phyloP scores from a whole-genome alignment of 30 jellyfish, hydroid and myxozoan species.

The Catostylus mosaicus region DNA sequence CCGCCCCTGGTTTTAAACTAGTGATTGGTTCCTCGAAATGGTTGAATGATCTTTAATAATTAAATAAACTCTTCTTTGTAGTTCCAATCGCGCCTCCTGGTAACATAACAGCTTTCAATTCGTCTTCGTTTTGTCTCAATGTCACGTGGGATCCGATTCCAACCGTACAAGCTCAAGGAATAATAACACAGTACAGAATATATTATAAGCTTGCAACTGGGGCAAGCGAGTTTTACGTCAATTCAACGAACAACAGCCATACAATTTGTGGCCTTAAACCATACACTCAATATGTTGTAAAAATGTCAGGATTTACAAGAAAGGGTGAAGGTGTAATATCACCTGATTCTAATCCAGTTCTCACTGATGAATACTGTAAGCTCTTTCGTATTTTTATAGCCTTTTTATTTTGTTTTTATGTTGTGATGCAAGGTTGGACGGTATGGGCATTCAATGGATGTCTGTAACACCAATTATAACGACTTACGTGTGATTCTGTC shows the following conservation, averaged over 20 bases:
- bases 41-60: too few relatives aligned
- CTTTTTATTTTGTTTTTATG: too few relatives aligned
- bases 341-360: background rate
- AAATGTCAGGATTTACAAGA: slow-evolving; percentile 45
- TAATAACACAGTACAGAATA: slow-evolving; percentile 32
- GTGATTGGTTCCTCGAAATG: too few relatives aligned
- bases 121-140: slow-evolving; percentile 25
- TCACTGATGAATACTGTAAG: slow-evolving; percentile 58
- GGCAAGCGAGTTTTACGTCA: background rate
- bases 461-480: too few relatives aligned
- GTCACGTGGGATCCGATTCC: slow-evolving; percentile 57
- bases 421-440: too few relatives aligned
- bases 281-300: slow-evolving; percentile 16
- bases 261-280: slow-evolving; percentile 46
- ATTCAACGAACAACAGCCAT: slow-evolving; percentile 3
- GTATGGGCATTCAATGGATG: too few relatives aligned
- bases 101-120: background rate
- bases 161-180: slow-evolving; percentile 31
- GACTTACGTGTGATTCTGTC: too few relatives aligned
- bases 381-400: too few relatives aligned
- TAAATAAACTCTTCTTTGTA: too few relatives aligned
- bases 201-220: slow-evolving; percentile 10
- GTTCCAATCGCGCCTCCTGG: slow-evolving; percentile 54
- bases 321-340: slow-evolving; percentile 44
- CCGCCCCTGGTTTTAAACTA: too few relatives aligned